Evolutionary conservation across 1,140 invertebrate genomes (phyloP).

Genomic region (Steinernema khuongi): DNA sequence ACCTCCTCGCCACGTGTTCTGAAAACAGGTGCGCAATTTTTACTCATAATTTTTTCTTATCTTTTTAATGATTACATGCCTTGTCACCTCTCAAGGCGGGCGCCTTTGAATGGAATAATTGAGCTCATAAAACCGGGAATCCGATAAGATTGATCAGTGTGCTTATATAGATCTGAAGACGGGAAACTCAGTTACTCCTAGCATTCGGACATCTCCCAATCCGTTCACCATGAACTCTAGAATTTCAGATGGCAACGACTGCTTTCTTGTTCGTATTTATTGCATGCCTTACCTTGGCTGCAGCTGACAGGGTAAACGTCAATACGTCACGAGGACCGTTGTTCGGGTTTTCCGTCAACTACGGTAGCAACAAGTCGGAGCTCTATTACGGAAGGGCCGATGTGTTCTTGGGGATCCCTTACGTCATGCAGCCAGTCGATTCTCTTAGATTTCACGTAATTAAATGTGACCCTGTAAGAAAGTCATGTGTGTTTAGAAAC

Average conservation of each 20-base stretch:
- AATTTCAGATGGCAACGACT: too few relatives aligned
- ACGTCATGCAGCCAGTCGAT: slow-evolving; percentile 82
- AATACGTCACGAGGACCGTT: not conserved
- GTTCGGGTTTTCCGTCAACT: not conserved
- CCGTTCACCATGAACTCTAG: not conserved
- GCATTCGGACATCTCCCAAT: too few relatives aligned
- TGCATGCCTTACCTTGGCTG: not conserved
- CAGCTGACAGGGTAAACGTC: not conserved
- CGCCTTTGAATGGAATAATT: not conserved
- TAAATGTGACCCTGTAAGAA: not conserved
- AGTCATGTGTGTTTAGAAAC: not conserved
- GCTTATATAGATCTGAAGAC: too few relatives aligned
- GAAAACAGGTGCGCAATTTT: not conserved
- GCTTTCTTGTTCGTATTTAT: not conserved
- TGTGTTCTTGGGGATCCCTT: slow-evolving; percentile 83
- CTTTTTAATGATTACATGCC: not conserved
- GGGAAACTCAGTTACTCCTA: too few relatives aligned
- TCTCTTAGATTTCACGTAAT: slow-evolving; percentile 78
- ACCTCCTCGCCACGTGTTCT: not conserved
- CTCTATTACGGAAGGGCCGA: slow-evolving; percentile 61
- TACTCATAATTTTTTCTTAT: not conserved
- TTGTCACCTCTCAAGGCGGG: slow-evolving; percentile 6
- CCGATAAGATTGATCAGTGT: not conserved
- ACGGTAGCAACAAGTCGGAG: slow-evolving; percentile 30
- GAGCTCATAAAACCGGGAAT: not conserved